Conservation (phyloP, 2,797 vertebrate species). For the Anolis apletophallus region DNA sequence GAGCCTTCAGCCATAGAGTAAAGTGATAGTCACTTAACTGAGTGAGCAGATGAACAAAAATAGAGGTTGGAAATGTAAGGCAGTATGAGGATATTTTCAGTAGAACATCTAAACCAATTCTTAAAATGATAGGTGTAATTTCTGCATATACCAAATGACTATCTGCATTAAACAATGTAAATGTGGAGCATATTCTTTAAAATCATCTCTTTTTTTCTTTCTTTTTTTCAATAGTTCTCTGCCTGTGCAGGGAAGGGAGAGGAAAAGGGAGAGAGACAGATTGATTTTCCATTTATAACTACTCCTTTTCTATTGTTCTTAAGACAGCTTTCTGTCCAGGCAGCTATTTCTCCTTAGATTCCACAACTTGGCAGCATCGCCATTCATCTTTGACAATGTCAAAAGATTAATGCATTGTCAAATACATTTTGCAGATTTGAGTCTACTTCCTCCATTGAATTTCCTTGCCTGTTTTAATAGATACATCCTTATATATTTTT, state of each 20-base stretch:
- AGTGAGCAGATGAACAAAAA: not conserved
- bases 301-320: conserved; percentile 33
- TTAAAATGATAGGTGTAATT: not conserved
- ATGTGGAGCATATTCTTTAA: not conserved
- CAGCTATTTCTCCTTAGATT: conserved; percentile 31
- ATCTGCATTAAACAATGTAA: not conserved
- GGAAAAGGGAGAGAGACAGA: not conserved
- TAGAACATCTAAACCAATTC: not conserved
- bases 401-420: not conserved
- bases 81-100: not conserved
- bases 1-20: not conserved
- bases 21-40: not conserved
- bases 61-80: not conserved
- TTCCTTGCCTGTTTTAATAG: conserved; percentile 50
- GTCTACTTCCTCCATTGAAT: not conserved
- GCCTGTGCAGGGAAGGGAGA: not conserved
- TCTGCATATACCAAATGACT: not conserved
- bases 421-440: conserved; percentile 46
- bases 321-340: conserved; percentile 35
- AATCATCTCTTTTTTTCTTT: no score
- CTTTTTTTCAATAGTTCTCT: not conserved
- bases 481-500: conserved; percentile 45
- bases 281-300: conserved; percentile 17
- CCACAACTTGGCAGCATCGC: not conserved
- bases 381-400: conserved; percentile 24